phyloP scores from a whole-genome alignment of 2,888 invertebrate genomes.

The Eurytoma californica region DNA sequence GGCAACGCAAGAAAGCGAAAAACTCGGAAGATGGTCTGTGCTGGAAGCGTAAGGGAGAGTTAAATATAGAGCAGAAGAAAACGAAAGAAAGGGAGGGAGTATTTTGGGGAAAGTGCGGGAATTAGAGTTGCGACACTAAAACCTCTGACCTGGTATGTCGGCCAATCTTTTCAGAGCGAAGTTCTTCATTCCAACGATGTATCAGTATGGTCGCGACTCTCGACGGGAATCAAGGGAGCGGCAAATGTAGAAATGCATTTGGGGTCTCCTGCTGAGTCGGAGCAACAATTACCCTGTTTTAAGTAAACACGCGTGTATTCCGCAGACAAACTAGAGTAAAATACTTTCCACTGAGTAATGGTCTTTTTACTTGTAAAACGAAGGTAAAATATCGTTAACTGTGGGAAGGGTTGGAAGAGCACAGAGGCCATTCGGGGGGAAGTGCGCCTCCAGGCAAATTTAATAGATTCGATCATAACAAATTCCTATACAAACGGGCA shows the following conservation, averaged over 20 bases:
- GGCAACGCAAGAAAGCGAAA: neutral
- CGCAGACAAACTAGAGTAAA: no score
- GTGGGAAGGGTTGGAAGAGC: neutral
- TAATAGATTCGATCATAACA: conserved; percentile 29
- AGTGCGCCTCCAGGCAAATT: conserved; percentile 20
- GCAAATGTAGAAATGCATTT: conserved; percentile 46
- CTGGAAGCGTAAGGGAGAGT: neutral
- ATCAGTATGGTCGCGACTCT: neutral
- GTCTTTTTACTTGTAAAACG: no score
- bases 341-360: no score
- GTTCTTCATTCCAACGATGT: conserved; percentile 16
- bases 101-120: conserved; percentile 63
- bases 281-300: neutral
- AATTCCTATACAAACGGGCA: conserved; percentile 1
- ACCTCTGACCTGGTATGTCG: conserved; percentile 69
- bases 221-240: conserved; percentile 25
- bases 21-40: neutral
- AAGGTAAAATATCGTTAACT: no score
- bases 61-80: neutral
- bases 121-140: conserved; percentile 67
- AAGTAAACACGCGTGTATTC: neutral
- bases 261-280: conserved; percentile 4
- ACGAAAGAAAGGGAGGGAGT: conserved; percentile 43
- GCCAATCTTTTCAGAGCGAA: conserved; percentile 64
- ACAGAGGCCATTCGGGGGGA: neutral